Conservation (phyloP, 2,797 vertebrate genomes). For the Prunella strophiata region DNA sequence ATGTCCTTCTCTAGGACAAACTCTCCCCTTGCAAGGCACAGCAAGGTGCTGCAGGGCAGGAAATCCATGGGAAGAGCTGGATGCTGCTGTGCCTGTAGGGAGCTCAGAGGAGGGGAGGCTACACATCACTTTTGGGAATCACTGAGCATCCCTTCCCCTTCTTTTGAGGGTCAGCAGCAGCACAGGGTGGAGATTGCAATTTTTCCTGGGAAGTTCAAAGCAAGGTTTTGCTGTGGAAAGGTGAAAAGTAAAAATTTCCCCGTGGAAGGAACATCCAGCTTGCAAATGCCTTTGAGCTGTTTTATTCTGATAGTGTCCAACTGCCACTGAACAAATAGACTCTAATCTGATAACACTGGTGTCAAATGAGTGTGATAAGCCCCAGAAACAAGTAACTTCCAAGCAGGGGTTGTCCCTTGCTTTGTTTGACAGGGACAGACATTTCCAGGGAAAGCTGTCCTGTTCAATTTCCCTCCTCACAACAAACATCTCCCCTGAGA, state of each 20-base stretch:
- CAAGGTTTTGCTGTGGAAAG: not conserved
- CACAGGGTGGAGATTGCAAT: not conserved
- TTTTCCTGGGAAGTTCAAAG: not conserved
- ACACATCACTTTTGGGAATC: not conserved
- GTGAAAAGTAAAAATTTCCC: not conserved
- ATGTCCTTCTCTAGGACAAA: not conserved
- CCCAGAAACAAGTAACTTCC: not conserved
- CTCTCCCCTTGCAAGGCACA: not conserved
- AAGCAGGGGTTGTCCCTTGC: not conserved
- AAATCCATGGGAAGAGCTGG: rapidly evolving
- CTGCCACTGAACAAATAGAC: not conserved
- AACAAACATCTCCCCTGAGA: not conserved
- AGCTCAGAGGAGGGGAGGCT: not conserved
- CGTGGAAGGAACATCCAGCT: not conserved
- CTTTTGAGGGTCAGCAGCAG: not conserved
- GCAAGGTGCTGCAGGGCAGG: not conserved
- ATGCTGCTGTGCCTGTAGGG: not conserved
- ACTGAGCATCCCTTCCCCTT: not conserved
- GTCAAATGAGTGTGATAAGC: not conserved
- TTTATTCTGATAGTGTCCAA: not conserved
- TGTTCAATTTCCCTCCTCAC: not conserved
- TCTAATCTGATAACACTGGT: not conserved
- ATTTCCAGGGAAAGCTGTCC: not conserved
- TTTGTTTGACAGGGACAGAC: not conserved
- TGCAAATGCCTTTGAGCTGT: constrained; percentile 5